These are phyloP conservation scores for Ciconia nigra DNA, from an alignment of 2,797 vertebrate species.

Conservation along the genomic window DNA sequence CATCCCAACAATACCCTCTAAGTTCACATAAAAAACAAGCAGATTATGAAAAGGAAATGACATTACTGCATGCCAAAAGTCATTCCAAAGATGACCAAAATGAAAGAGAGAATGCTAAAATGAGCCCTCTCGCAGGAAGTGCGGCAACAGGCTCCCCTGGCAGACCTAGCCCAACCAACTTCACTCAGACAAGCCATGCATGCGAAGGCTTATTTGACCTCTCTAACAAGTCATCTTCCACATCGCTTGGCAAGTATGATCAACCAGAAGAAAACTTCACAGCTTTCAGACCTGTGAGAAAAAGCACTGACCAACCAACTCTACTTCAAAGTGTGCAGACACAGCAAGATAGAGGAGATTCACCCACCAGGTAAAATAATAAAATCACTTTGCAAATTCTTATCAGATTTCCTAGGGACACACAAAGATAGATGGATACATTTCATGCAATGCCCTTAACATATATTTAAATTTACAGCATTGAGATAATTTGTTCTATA, in stretches of 20 bases:
- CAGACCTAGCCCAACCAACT: slow-evolving; percentile 86
- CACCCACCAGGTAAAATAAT: slow-evolving; percentile 72
- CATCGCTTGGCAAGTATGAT: slow-evolving; percentile 25
- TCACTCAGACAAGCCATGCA: slow-evolving; percentile 78
- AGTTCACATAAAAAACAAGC: slow-evolving; percentile 65
- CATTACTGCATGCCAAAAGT: slow-evolving; percentile 53
- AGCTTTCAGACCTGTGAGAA: slow-evolving; percentile 60
- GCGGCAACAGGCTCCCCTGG: slow-evolving; percentile 92
- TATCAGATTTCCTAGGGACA: background rate
- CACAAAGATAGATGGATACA: background rate
- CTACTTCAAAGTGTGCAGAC: background rate
- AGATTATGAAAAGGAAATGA: slow-evolving; percentile 72
- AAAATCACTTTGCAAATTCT: background rate
- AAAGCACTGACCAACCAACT: slow-evolving; percentile 54
- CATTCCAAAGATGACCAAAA: slow-evolving; percentile 68
- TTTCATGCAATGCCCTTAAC: background rate
- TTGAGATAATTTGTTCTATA: background rate
- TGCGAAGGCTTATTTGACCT: slow-evolving; percentile 68
- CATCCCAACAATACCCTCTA: slow-evolving; percentile 62
- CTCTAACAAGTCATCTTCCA: slow-evolving; percentile 57
- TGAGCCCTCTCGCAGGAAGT: slow-evolving; percentile 89
- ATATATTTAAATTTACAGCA: background rate
- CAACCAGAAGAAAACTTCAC: slow-evolving; percentile 56
- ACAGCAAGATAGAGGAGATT: slow-evolving; percentile 42
- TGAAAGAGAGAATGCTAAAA: slow-evolving; percentile 81